phyloP scores from a whole-genome alignment of 2,113 vertebrate species.

The Upupa epops region DNA sequence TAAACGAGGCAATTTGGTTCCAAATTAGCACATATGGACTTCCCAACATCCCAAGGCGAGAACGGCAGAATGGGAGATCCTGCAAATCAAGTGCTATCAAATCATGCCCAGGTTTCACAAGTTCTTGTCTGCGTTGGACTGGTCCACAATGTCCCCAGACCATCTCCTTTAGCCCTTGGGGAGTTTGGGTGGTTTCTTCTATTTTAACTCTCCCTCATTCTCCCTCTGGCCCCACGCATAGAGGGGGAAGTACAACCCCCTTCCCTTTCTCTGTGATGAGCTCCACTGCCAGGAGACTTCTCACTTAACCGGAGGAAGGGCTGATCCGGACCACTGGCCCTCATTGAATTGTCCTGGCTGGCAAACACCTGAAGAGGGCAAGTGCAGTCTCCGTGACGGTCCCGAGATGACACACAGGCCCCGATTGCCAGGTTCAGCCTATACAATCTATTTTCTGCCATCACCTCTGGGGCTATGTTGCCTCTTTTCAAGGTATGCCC shows the following conservation, averaged over 20 bases:
- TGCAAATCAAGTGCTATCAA: not conserved
- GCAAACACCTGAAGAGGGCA: not conserved
- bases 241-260: not conserved
- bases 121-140: not conserved
- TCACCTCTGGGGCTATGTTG: not conserved
- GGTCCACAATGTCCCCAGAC: not conserved
- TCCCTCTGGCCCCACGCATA: not conserved
- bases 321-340: not conserved
- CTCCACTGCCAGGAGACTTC: not conserved
- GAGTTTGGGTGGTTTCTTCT: not conserved
- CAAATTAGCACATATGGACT: not conserved
- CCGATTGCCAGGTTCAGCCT: not conserved
- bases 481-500: not conserved
- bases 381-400: not conserved
- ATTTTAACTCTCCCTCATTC: not conserved
- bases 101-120: not conserved
- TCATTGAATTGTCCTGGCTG: not conserved
- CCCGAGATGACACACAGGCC: not conserved
- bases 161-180: not conserved
- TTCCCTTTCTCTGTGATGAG: not conserved
- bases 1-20: not conserved
- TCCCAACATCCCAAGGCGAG: not conserved
- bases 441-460: not conserved
- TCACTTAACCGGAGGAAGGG: not conserved
- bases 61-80: not conserved